Base-by-base conservation (phyloP, 2,888 invertebrate genomes). In the Caenorhabditis sp. region DNA sequence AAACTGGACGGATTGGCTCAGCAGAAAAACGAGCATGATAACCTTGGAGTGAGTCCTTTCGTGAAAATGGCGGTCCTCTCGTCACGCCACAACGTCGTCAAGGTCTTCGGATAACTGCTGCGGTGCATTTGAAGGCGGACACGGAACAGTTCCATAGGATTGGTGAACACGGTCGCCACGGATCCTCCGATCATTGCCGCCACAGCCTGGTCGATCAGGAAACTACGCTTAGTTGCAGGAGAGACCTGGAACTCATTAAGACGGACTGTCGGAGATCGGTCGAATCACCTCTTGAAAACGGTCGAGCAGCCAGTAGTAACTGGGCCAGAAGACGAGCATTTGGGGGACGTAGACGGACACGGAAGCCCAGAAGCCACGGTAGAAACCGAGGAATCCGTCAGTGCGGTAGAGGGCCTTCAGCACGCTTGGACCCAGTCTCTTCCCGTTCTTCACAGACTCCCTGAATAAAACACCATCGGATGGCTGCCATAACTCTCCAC, bases 141-240 rank as follows among this genome's bases (percentile, higher is more conserved):
- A n/a, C 83, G 77, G 71, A 83, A 77, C 63, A 83, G 46, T 55
- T 83, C 84, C 79, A 83, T 79, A 24, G 83, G 84, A 68, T 84
- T 83, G 8, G 84, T 84, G 22, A 77, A 78, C 0, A 82, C 22
- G 1, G 84, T 82, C 13, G 82, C 75, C 13, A 70, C 50, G 27
- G 75, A 59, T 35, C 83, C 83, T 27, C 83, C 84, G 17, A 82
- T n/a, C 1, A 62, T 68, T 7, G 83, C 84, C 6, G 85, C 80
- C 4, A 79, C 30, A 4, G 80, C 81, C 39, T 85, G 85, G 50
- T 80, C 80, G 39, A 78, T 30, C 3, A 84, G 72, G 11, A 85
- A 63, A 56, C 76, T 70, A 11, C 78, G 63, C 27, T 68, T 58
- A 6, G 65, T 72, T 22, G 55, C 32, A 1, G 78, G 78, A 15